A percentile compares a stretch with the other conserved stretches of the same genome.
phyloP scores from a whole-genome alignment of 2,888 invertebrate species.

The Nomada fabriciana region DNA sequence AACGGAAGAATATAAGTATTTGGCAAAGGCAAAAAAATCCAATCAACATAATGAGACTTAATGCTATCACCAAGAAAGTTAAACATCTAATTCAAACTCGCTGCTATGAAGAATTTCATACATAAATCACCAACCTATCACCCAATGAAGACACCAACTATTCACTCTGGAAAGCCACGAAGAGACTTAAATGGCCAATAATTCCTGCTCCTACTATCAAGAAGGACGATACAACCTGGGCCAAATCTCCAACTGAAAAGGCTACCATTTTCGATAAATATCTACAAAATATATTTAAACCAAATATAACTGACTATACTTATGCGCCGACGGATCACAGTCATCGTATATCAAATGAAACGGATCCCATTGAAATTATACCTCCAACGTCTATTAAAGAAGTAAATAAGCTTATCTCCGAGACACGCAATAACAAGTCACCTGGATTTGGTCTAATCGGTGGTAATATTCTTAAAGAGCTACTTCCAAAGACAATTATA shows the following conservation, averaged over 20 bases:
- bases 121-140: too few relatives aligned
- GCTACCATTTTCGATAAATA: neutral
- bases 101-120: neutral
- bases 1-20: neutral
- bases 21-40: conserved; percentile 11
- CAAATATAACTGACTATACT: neutral
- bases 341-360: too few relatives aligned
- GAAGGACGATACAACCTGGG: neutral
- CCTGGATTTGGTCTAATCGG: too few relatives aligned
- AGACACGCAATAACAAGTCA: too few relatives aligned
- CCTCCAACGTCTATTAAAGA: too few relatives aligned
- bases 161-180: conserved; percentile 16
- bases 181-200: neutral
- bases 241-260: neutral
- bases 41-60: neutral
- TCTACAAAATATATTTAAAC: neutral
- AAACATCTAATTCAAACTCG: conserved; percentile 4
- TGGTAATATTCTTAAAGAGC: too few relatives aligned
- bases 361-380: too few relatives aligned
- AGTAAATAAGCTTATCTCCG: too few relatives aligned
- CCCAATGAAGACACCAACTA: neutral
- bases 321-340: too few relatives aligned
- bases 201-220: neutral
- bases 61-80: conserved; percentile 4
- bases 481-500: too few relatives aligned